Percentiles rank a stretch among this genome's conserved stretches.
phyloP scores from a whole-genome alignment of 1,140 invertebrate genomes.

The Melitaea cinxia region DNA sequence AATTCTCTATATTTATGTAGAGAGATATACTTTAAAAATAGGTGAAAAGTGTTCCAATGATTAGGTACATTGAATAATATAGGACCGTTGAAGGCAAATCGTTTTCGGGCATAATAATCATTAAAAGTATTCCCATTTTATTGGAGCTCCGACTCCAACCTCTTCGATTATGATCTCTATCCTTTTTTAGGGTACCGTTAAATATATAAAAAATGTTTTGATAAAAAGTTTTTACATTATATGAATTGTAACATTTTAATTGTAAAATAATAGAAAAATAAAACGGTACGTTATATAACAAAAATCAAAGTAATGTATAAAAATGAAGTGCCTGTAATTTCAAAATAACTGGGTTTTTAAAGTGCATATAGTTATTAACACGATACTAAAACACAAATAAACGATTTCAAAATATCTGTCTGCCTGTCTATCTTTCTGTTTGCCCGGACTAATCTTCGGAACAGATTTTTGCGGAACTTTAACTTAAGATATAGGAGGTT shows the following conservation, averaged over 20 bases:
- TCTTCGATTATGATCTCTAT: conserved; percentile 77
- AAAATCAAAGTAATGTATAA: too few relatives aligned
- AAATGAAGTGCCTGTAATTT: too few relatives aligned
- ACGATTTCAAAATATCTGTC: too few relatives aligned
- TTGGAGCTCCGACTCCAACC: conserved; percentile 67
- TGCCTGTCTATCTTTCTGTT: too few relatives aligned
- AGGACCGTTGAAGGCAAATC: conserved; percentile 59
- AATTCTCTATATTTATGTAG: conserved; percentile 27
- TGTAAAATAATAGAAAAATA: background rate
- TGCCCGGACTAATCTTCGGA: too few relatives aligned
- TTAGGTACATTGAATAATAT: conserved; percentile 63
- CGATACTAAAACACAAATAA: too few relatives aligned
- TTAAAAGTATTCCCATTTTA: conserved; percentile 77
- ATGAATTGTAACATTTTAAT: background rate
- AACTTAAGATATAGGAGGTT: too few relatives aligned
- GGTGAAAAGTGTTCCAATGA: conserved; percentile 68
- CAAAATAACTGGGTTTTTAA: too few relatives aligned
- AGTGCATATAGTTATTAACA: too few relatives aligned
- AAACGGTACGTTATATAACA: too few relatives aligned
- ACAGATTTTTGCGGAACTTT: too few relatives aligned
- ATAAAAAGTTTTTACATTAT: background rate
- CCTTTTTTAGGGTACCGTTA: conserved; percentile 65
- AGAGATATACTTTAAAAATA: conserved; percentile 50
- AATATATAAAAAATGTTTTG: background rate
- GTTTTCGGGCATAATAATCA: conserved; percentile 79